Conservation (phyloP, 2,797 vertebrate genomes). For the Gobionotothen gibberifrons region DNA sequence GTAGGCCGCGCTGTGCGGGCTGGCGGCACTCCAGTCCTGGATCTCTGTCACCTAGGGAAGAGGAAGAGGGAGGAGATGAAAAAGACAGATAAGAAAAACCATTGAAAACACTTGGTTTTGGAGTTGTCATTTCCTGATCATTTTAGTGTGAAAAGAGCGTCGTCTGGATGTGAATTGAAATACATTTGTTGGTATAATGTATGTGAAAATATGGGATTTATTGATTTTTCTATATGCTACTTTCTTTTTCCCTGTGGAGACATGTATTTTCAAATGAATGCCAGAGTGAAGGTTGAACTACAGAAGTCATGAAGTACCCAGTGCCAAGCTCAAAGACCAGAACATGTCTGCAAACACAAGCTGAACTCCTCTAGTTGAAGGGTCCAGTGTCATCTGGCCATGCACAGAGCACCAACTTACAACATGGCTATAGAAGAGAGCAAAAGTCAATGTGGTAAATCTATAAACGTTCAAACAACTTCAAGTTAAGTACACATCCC, state of each 20-base stretch:
- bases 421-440: neutral
- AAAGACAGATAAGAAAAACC: slow-evolving; percentile 20
- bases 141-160: neutral
- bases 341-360: neutral
- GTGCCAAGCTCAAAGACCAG: neutral
- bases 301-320: neutral
- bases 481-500: slow-evolving; percentile 20
- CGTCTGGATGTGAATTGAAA: slow-evolving; percentile 7
- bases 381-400: neutral
- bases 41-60: slow-evolving; percentile 95
- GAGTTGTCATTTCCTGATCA: neutral
- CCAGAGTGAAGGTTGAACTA: slow-evolving; percentile 25
- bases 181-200: neutral
- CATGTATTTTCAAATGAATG: slow-evolving; percentile 31
- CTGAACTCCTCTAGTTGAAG: slow-evolving; percentile 1
- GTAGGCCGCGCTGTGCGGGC: slow-evolving; percentile 98
- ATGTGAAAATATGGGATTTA: slow-evolving; percentile 17
- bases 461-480: slow-evolving; percentile 4
- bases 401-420: neutral
- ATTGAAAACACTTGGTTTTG: slow-evolving; percentile 10
- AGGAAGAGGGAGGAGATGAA: slow-evolving; percentile 18
- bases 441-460: slow-evolving; percentile 23
- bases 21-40: slow-evolving; percentile 98
- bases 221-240: slow-evolving; percentile 6
- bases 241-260: slow-evolving; percentile 27